Evolutionary conservation across 2,113 vertebrate genomes (phyloP).

Genomic region (Orycteropus afer): DNA sequence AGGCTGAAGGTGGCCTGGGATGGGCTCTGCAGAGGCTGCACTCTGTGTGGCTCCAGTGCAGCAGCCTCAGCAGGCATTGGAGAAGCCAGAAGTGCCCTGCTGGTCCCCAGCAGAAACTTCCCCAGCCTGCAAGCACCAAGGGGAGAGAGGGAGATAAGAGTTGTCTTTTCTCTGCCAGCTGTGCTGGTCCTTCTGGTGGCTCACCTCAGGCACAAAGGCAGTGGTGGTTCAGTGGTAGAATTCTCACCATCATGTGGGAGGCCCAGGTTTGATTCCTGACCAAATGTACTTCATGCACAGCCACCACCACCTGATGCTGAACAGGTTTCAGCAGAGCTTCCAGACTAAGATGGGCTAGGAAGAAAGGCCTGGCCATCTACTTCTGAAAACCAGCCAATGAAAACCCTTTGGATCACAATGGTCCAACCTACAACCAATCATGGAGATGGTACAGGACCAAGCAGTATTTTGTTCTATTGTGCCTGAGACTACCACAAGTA

Average conservation of each 20-base stretch:
- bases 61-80: rapidly evolving
- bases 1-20: neutral
- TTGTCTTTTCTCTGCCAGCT: neutral
- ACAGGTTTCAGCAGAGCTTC: neutral
- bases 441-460: too few relatives aligned
- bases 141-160: neutral
- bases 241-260: neutral
- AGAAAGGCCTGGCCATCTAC: neutral
- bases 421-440: neutral
- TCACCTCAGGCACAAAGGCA: neutral
- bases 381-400: neutral
- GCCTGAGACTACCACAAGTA: neutral
- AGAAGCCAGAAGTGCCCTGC: neutral
- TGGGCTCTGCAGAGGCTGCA: neutral
- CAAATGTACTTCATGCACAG: neutral
- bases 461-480: neutral
- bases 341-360: neutral
- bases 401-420: neutral
- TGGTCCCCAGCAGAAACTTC: neutral
- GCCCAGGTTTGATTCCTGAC: neutral
- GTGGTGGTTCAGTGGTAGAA: neutral
- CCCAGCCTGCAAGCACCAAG: neutral
- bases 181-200: neutral
- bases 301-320: neutral
- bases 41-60: neutral